Conservation (phyloP, 2,113 vertebrate genomes). For the Phyllostomus hastatus region DNA sequence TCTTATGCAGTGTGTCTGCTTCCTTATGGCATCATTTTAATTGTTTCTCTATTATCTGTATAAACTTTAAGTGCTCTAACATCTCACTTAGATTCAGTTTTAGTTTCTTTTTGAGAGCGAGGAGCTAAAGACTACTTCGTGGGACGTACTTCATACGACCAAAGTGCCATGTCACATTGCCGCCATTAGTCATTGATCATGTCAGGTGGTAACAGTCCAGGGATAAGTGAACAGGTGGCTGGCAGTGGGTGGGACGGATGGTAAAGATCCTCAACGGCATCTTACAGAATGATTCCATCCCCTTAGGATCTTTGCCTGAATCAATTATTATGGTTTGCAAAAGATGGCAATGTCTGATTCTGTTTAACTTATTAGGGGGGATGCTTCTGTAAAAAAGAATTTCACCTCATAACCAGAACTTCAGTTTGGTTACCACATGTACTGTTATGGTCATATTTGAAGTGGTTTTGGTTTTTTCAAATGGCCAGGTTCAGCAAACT, state of each 20-base stretch:
- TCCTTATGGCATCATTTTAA: background rate
- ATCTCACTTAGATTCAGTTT: background rate
- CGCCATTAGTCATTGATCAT: background rate
- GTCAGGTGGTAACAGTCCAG: background rate
- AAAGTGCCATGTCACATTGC: background rate
- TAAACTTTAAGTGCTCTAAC: background rate
- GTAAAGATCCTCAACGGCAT: background rate
- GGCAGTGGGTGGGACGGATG: background rate
- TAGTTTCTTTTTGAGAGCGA: background rate
- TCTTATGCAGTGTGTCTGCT: background rate
- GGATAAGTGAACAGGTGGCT: background rate
- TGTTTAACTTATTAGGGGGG: background rate
- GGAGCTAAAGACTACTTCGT: background rate
- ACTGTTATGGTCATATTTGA: slow-evolving; percentile 15
- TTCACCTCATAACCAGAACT: slow-evolving; percentile 22
- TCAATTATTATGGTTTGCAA: background rate
- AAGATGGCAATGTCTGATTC: background rate
- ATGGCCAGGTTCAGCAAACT: background rate
- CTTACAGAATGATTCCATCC: background rate
- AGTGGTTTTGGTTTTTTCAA: slow-evolving; percentile 47
- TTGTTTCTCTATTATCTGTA: background rate
- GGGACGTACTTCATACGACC: background rate
- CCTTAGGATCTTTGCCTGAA: background rate
- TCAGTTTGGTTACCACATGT: background rate
- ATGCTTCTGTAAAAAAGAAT: background rate